Evolutionary conservation across 2,797 vertebrate genomes (phyloP), one percentile per base, ranked within the genome.

Genomic region (Saxicola maurus): DNA sequence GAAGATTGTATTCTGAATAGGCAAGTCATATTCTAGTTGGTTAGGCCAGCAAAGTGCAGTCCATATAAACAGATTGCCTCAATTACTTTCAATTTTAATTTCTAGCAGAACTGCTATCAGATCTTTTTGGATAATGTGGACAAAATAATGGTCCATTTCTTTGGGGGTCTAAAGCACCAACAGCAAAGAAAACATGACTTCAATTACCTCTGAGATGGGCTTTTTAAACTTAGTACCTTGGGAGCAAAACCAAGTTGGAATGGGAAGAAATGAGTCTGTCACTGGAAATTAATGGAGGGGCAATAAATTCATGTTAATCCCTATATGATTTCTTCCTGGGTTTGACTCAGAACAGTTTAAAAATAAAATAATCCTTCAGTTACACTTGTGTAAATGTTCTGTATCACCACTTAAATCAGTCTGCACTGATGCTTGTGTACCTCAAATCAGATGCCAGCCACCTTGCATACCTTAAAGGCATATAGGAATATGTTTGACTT

Each of bases 321-420:
- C 40, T 77, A 7, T 27, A 72, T 52, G 28, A 57, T 78, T 92
- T 91, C 59, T 85, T 81, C 48, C 51, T 49, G 19, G 27, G 17
- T 92, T 90, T 90, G 62, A 78, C 48, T 65, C 3, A 8, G 72
- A 72, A 65, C 35, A 61, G 33, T 85, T 87, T 87, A 43, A 82
- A 72, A 94, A 90, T 52, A 87, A 92, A 91, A 80, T 27, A 85
- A 90, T 65, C 27, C 24, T 91, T 89, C 55, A 78, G 24, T 85
- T 85, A 59, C 28, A 17, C 11, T 43, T 33, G 40, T 49, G 59
- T 80, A 85, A 82, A 81, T 89, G 53, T 80, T 84, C 55, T 4
- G 0, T 48, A 72, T 52, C 45, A 33, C 17, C 28, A 65, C 37
- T 17, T 87, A 72, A 72, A 72, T 43, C 55, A 72, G 43, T 24